Evolutionary conservation across 2,888 invertebrate species (phyloP).

Genomic region (Sthenelais limicola): DNA sequence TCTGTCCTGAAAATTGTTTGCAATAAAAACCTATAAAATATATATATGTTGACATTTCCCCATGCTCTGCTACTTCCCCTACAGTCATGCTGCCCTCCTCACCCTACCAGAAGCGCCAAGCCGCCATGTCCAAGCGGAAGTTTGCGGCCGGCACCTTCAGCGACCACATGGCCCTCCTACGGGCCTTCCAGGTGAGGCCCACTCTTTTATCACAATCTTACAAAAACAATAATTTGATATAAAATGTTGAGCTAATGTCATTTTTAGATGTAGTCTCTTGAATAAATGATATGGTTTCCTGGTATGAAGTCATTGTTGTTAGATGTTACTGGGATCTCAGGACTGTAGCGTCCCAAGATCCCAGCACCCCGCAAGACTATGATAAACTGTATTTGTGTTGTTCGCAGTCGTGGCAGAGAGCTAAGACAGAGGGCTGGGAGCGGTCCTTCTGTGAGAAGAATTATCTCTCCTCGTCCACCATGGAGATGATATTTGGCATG

Average conservation of each 20-base stretch:
- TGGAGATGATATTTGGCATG: slow-evolving; percentile 92
- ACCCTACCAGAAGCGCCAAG: slow-evolving; percentile 78
- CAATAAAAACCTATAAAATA: too few species aligned
- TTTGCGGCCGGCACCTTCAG: slow-evolving; percentile 85
- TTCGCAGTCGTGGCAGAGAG: slow-evolving; percentile 77
- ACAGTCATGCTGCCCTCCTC: slow-evolving; percentile 79
- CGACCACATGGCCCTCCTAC: slow-evolving; percentile 90
- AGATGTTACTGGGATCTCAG: neutral
- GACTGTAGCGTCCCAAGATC: too few species aligned
- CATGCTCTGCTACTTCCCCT: slow-evolving; percentile 42
- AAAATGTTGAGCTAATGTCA: too few species aligned
- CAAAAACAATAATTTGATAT: too few species aligned
- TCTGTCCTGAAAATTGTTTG: too few species aligned
- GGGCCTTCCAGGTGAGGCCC: slow-evolving; percentile 82
- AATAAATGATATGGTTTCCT: too few species aligned
- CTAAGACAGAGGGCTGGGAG: slow-evolving; percentile 80
- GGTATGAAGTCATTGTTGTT: neutral
- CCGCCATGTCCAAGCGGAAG: slow-evolving; percentile 78
- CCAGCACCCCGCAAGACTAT: neutral
- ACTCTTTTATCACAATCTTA: too few species aligned
- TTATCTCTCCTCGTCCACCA: slow-evolving; percentile 84
- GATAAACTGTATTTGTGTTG: neutral
- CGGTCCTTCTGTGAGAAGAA: slow-evolving; percentile 83
- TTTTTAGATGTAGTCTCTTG: too few species aligned
- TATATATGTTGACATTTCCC: too few species aligned